Conservation (phyloP, 92 coral and sea anemone species). For the Blastomussa wellsi region DNA sequence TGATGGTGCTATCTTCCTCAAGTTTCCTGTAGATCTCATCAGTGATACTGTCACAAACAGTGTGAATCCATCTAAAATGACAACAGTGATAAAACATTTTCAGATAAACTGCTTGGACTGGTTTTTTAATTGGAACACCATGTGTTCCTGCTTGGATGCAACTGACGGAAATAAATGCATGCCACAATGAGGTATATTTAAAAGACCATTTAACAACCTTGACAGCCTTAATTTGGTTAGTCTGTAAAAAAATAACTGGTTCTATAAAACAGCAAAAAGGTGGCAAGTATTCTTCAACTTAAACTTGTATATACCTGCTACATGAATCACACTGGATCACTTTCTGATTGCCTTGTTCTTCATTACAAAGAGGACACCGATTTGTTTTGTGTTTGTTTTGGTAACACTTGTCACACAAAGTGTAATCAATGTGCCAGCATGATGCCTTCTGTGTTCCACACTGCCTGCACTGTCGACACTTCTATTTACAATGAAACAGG, state of each 20-base stretch:
- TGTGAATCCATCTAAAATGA: conserved; percentile 85
- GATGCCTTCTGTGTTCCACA: conserved; percentile 72
- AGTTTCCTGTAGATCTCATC: conserved; percentile 89
- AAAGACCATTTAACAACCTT: too few species aligned
- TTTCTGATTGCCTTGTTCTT: conserved; percentile 70
- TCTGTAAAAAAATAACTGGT: too few species aligned
- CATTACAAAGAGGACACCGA: conserved; percentile 86
- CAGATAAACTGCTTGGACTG: neutral
- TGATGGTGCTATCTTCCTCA: conserved; percentile 78
- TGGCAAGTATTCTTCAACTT: neutral
- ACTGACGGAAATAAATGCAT: too few species aligned
- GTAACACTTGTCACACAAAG: conserved; percentile 82
- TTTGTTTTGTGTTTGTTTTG: conserved; percentile 71
- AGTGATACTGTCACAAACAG: conserved; percentile 86
- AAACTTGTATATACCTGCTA: conserved; percentile 74
- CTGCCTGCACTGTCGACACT: conserved; percentile 84
- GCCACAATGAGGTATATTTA: too few species aligned
- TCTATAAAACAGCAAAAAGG: too few species aligned
- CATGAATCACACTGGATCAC: conserved; percentile 96
- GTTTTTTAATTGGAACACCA: too few species aligned
- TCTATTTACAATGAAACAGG: conserved; percentile 39
- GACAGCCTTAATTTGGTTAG: too few species aligned
- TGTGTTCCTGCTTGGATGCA: too few species aligned
- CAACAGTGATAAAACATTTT: neutral
- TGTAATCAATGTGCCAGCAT: conserved; percentile 78